Base-by-base conservation (phyloP, 64 coral and sea anemone genomes). In the Dendronephthya gigantea region DNA sequence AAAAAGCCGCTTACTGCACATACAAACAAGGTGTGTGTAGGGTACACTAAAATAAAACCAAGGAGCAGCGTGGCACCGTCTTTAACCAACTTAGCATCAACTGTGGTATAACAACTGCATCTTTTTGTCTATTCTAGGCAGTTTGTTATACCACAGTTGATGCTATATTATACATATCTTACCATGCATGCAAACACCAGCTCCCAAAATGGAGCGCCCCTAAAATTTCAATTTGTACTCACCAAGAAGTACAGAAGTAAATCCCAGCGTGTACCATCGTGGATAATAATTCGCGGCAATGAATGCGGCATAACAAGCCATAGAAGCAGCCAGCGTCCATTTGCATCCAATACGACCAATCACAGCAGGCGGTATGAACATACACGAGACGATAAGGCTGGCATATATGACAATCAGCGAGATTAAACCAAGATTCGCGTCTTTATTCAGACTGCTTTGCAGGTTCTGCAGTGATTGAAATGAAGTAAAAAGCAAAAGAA, bases 391-490 rank as follows among this genome's bases (percentile, higher is more conserved):
- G 14, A 98, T 91, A 27, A 98, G 85, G 4, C 89, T 86, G 9
- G 84, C 90, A n/a, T 98, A 98, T 23, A 98, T 92, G 6, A 93
- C 84, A 52, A 92, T 88, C n/a, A 98, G 48, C 1, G 91, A 93
- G 12, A 68, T 84, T 36, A 98, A 55, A 39, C 95, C 95, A 56
- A 98, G 90, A 13, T 92, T 92, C 31, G 91, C 7, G 70, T 88
- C 89, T 9, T 84, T 82, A 65, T 98, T 98, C 7, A 98, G 87
- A 84, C 95, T 98, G 84, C 95, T 98, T 34, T 98, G 95, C 1
- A 98, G 86, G 23, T 98, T 98, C 40, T 98, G 95, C 82, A 98
- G 92, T 13, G 95, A 98, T 82, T 93, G 92, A 35, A 93, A 98
- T 3, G 95, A 92, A 23, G 92, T 98, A 49, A 98, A 98, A 37